Evolutionary conservation across 2,797 vertebrate species (phyloP).

Genomic region (Mastacembelus armatus): DNA sequence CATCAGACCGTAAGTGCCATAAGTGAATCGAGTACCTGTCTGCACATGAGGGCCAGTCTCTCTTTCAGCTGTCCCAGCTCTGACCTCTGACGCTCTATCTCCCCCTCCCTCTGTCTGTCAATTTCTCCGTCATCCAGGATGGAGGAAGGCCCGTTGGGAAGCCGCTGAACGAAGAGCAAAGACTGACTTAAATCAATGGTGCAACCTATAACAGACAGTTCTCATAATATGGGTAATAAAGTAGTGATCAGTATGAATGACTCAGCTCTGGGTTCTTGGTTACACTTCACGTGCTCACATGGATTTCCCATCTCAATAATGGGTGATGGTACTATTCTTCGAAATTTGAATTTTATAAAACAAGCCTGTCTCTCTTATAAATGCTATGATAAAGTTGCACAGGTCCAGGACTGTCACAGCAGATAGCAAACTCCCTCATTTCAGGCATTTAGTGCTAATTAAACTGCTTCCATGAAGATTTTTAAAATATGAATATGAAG

Average conservation of each 20-base stretch:
- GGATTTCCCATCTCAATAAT: too few species aligned
- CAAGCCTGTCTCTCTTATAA: neutral
- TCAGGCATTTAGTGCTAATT: neutral
- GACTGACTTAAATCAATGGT: neutral
- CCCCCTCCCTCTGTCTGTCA: constrained; percentile 85
- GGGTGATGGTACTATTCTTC: too few species aligned
- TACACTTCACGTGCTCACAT: neutral
- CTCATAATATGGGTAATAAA: neutral
- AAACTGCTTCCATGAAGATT: neutral
- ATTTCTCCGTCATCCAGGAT: constrained; percentile 82
- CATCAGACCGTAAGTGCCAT: neutral
- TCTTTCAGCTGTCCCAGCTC: constrained; percentile 92
- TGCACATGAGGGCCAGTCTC: constrained; percentile 90
- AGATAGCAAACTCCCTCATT: neutral
- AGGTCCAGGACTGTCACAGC: neutral
- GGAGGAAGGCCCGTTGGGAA: constrained; percentile 85
- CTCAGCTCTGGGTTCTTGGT: neutral
- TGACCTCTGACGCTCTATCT: constrained; percentile 88
- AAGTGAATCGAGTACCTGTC: constrained; percentile 83
- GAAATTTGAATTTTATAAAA: neutral
- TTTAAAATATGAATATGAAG: neutral
- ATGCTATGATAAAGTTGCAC: neutral
- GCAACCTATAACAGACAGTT: neutral
- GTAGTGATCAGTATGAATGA: neutral
- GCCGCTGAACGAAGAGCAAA: constrained; percentile 63